Evolutionary conservation across 2,888 invertebrate genomes (phyloP), one percentile per base, ranked within the genome.

Genomic region (Phaedon cochleariae): DNA sequence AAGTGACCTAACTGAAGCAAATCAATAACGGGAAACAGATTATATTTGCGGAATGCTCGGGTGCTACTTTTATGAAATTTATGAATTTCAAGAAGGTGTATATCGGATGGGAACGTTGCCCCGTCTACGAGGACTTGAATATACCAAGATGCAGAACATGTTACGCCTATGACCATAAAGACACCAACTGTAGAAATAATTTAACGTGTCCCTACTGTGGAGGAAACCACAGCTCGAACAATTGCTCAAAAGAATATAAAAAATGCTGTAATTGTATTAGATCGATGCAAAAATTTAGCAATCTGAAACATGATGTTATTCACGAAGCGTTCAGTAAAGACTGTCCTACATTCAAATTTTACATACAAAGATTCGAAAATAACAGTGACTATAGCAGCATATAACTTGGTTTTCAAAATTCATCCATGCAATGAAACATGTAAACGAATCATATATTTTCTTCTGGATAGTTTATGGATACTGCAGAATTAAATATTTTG

Each of bases 31-130:
- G 53, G 15, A 61, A 53, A n/a, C n/a, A 3, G 7, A 61, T 41
- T 1, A 46, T 61, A 3, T 61, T 37, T 53, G 61, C 53, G 15
- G 61, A 61, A 54, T 61, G 54, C 46, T 29, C 55, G 1, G 48
- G 48, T 10, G 12, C n/a, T 7, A 10, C 34, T 5, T 62, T 49
- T 17, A 2, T 1, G 15, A 60, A 53, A 45, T 4, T 60, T 37
- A 60, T 60, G 60, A 10, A n/a, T 5, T 4, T 7, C n/a, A 59
- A 49, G 34, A 59, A 59, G 20, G 34, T 59, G 1, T 59, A 29
- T 7, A 15, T 59, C 1, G 12, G 21, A 1, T 59, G 59, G 34
- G 59, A 59, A 51, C 10, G 59, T 2, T 48, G 46, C 12, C 48
- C 59, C 1, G 59, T 59, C 3, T 59, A 59, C 22, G 59, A 59